Base-by-base conservation (phyloP, 1,140 invertebrate species). In the Drosophila novamexicana region DNA sequence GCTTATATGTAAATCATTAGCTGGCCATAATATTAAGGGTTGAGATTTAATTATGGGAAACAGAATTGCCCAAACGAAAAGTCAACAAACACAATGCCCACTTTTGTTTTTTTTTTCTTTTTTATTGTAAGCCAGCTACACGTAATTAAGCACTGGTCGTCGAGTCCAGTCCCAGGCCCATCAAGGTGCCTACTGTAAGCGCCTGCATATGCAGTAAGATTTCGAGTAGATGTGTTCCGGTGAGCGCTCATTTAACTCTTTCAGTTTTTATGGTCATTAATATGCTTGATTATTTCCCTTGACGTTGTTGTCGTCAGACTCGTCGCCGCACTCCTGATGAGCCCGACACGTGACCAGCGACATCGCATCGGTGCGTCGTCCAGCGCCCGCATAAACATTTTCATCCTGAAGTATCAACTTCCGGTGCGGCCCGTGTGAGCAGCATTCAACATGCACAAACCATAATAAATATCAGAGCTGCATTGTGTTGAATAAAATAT, bases 281-380 rank as follows among this genome's bases (percentile, higher is more conserved):
- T 89, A 88, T 89, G 84, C 84, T 88, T 88, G 84, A 88, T 88
- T 88, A 88, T 88, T 89, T 88, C 84, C 84, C 84, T 88, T 84
- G 70, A 75, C 82, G 58, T 52, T 59, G 78, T 81, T 54, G 62
- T 56, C 39, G 32, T 29, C 69, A 57, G 47, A 42, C 29, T 34
- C 63, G 58, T 63, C 61, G 77, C 59, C 71, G 75, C 44, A 18
- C 44, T 69, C 65, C 45, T 64, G 52, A 66, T 58, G 49, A 29
- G 57, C 18, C 45, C 57, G 83, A 77, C 83, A 88, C 83, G 83
- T 89, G 83, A 54, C 83, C 76, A 69, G 64, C 73, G 63, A 49
- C 45, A 39, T 39, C 36, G 47, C 29, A 7, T 16, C 16, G 34
- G 39, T 62, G 39, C 70, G 81, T 77, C 70, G 81, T 77, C 81